Base-by-base conservation (phyloP, 2,888 invertebrate genomes). In the Drosophila aldrichi region DNA sequence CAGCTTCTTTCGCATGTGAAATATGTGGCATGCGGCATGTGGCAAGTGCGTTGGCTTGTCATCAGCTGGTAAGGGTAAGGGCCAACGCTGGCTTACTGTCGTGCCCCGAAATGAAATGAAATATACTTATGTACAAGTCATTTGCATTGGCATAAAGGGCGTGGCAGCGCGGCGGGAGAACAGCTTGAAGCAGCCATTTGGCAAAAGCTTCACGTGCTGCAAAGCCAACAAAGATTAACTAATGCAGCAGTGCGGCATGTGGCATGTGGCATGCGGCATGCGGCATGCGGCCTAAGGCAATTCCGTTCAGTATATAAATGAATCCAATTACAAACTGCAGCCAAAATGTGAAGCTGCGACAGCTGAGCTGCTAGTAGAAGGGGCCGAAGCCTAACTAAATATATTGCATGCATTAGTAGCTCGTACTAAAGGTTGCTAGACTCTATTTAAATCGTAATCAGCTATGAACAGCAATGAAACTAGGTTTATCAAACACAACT, bases 141-240 rank as follows among this genome's bases (percentile, higher is more conserved):
- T 85, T 81, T 75, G 25, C 62, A 74, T 76, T 75, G 76, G 74
- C 83, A 82, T 83, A 81, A 77, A n/a, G 20, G 29, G 22, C 22
- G 34, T 20, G 2, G 20, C 18, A 18, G 16, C 7, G 29, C 5
- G 8, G 8, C 6, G 34, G 6, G 52, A n/a, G 34, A 43, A 7
- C 29, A 48, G 49, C 16, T 20, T 49, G 49, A 12, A 12, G 63
- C 51, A 60, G 41, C 63, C 78, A 78, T 70, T 75, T 78, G 61
- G 64, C 60, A 75, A 72, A 74, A 70, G 70, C 32, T 70, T 70
- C 79, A 74, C 77, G 77, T 77, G 75, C 63, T 69, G 56, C 22
- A 64, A 71, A 77, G 74, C 82, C 70, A 76, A 79, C 81, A 79
- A 79, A 67, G 76, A 82, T 82, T 83, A 82, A 78, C 62, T 34